Base-by-base conservation (phyloP, 1,140 invertebrate species). In the Heterodera carotae region DNA sequence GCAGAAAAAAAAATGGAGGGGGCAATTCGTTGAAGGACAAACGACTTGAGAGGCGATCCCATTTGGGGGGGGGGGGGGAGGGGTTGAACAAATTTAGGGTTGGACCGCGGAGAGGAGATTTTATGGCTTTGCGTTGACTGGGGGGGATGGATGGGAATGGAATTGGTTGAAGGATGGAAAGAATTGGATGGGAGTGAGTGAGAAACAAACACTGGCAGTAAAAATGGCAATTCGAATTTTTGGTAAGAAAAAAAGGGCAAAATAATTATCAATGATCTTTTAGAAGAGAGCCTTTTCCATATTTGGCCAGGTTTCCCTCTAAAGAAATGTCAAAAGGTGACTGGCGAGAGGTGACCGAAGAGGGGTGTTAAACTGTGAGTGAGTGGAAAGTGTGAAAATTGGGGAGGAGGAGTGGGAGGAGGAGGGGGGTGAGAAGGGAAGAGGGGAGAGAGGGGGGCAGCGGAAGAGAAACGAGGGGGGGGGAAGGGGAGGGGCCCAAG, bases 151-250 rank as follows among this genome's bases (percentile, higher is more conserved):
- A 12, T 53, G 48, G 48, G 4, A 53, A 53, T 53, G 6, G n/a
- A 8, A 71, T 71, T 70, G 48, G 69, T 71, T 71, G 31, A 48
- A 18, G 56, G 25, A 33, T 12, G 33, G 27, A n/a, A 71, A 71
- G 12, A 8, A 25, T 8, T 8, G 5, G 48, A 27, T 12, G 36
- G 36, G 25, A 8, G 27, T 2, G 33, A 33, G 27, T 3, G 43
- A 25, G 67, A 29, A 29, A 39, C 27, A 33, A 18, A 2, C 1
- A 39, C 27, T 15, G 29, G 15, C 27, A n/a, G n/a, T n/a, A 39
- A 69, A 69, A 69, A 36, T 27, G 39, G 39, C 6, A 43, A 43
- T 43, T 43, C 39, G 39, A 43, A 43, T 43, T 43, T 8, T 43
- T n/a, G n/a, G 39, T 43, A 43, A 43, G 39, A 22, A 27, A 68